Base-by-base conservation (phyloP, 1,140 invertebrate genomes). In the Andrena cerasifolii region DNA sequence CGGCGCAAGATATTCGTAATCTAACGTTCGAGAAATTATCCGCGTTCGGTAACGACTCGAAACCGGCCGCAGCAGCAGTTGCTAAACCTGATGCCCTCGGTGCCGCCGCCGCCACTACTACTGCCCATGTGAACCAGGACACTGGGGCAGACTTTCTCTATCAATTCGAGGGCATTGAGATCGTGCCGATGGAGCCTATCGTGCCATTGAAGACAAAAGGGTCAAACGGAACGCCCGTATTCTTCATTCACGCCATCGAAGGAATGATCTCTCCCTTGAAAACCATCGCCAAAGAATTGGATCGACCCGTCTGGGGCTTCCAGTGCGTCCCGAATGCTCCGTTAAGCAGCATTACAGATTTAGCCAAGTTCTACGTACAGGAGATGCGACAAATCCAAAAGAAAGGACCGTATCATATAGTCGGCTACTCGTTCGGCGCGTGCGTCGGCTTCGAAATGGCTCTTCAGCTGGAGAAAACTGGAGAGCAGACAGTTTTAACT, bases 361-460 rank as follows among this genome's bases (percentile, higher is more conserved):
- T 99, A 43, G 98, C 98, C 4, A 88, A 91, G 51, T 97, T 94
- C 91, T 99, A 99, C 90, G 93, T 98, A 5, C 91, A 95, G 90
- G 93, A 96, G 90, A 95, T 99, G 70, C 95, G 95, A 85, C 93
- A 93, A 31, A 92, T 97, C n/a, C 97, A 98, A 91, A 94, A 95
- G 0, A 92, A 94, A 72, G 97, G 97, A 71, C 97, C 98, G 0
- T 99, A 98, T 93, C 95, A 95, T 26, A 90, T 99, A 49, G 94
- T 96, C 45, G 99, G 98, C 3, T 99, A 99, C 91, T 99, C 98
- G 0, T 99, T 97, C 91, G 99, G 99, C 58, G 96, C 97, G 10
- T 95, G 96, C 73, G 95, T 99, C 12, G 98, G 97, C 5, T 97
- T 98, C 89, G 99, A 99, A 93, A 99, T 99, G 95, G 96, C 96